A percentile compares a stretch with the other conserved stretches of the same genome.
Conservation (phyloP, 2,113 vertebrate genomes). For the Myanophis thanlyinensis region DNA sequence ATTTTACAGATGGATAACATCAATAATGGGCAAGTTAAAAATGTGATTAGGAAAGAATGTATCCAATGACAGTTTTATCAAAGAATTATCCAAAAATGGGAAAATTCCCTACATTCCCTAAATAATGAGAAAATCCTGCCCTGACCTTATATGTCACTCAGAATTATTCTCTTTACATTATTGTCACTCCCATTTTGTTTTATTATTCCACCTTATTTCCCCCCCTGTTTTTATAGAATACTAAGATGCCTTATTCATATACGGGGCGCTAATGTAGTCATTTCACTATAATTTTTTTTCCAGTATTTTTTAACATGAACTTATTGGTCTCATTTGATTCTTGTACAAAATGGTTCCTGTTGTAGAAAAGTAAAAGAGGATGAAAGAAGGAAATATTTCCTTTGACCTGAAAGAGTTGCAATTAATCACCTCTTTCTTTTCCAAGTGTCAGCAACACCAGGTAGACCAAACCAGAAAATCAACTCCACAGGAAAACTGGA, state of each 20-base stretch:
- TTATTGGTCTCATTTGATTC: background rate
- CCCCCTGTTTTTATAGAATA: background rate
- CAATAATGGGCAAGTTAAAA: too few species aligned
- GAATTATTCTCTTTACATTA: background rate
- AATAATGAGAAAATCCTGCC: background rate
- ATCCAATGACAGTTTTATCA: background rate
- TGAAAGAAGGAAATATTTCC: slow-evolving; percentile 42
- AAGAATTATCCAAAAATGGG: background rate
- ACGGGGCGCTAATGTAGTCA: background rate
- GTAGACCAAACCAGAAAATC: background rate
- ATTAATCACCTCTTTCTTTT: slow-evolving; percentile 44
- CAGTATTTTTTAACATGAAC: slow-evolving; percentile 4
- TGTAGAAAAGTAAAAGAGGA: slow-evolving; percentile 25
- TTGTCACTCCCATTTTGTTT: background rate
- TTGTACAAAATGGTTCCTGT: background rate
- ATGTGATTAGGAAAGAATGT: too few species aligned
- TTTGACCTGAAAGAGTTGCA: background rate
- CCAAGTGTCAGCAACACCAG: slow-evolving; percentile 3
- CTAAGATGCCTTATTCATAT: background rate
- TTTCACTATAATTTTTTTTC: background rate
- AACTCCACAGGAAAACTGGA: background rate
- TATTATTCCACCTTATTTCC: background rate
- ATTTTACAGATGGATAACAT: too few species aligned
- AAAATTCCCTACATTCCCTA: background rate
- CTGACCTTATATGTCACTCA: background rate